Percentiles rank a stretch among this genome's conserved stretches.
These are phyloP conservation scores for Sylvietta virens DNA, from an alignment of 2,113 vertebrate genomes.

Conservation along the genomic window DNA sequence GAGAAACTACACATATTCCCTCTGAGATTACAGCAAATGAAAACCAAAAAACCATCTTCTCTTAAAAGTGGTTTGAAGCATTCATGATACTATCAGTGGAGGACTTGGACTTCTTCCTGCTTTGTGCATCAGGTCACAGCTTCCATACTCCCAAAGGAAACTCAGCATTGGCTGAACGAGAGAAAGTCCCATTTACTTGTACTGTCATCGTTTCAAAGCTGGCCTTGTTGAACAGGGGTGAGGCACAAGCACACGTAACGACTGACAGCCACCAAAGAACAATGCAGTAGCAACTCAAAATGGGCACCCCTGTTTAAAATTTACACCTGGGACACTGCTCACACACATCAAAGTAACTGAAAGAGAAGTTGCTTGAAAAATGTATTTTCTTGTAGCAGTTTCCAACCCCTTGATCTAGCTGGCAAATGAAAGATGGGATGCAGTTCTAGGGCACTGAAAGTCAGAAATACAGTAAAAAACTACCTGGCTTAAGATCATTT, in stretches of 20 bases:
- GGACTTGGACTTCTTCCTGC: background rate
- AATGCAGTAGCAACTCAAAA: background rate
- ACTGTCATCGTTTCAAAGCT: background rate
- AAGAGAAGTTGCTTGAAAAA: background rate
- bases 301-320: background rate
- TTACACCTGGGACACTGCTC: background rate
- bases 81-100: background rate
- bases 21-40: slow-evolving; percentile 14
- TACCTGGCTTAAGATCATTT: background rate
- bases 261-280: background rate
- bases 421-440: background rate
- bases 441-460: background rate
- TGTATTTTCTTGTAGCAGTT: background rate
- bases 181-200: background rate
- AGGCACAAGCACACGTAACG: background rate
- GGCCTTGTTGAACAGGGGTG: background rate
- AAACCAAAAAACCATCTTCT: background rate
- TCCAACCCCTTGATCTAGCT: background rate
- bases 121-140: slow-evolving; percentile 11
- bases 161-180: background rate
- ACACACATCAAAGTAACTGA: background rate
- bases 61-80: background rate
- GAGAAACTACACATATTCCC: slow-evolving; percentile 47
- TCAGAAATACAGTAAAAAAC: background rate
- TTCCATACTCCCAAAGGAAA: slow-evolving; percentile 32